Conservation (phyloP, 1,140 invertebrate genomes). For the Drosophila sucinea region DNA sequence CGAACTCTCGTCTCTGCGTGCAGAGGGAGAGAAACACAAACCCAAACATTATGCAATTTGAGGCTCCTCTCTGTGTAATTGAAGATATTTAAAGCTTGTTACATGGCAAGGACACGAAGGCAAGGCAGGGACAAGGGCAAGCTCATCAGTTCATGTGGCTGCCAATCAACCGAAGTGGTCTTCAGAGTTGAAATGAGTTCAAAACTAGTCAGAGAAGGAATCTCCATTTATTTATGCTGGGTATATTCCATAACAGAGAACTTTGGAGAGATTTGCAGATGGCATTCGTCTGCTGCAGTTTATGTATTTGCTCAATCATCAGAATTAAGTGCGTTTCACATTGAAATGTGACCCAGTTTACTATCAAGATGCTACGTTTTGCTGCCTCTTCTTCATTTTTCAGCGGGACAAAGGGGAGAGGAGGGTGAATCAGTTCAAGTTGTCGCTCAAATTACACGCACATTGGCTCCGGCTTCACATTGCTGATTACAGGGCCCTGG, state of each 20-base stretch:
- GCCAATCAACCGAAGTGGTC: slow-evolving; percentile 52
- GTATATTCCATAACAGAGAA: too few relatives aligned
- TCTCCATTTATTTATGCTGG: too few relatives aligned
- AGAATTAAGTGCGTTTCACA: slow-evolving; percentile 64
- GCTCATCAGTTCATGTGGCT: slow-evolving; percentile 48
- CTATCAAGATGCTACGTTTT: slow-evolving; percentile 48
- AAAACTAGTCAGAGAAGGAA: background rate
- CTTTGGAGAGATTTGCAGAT: background rate
- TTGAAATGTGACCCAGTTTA: slow-evolving; percentile 67
- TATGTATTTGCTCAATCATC: slow-evolving; percentile 62
- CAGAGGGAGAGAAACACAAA: slow-evolving; percentile 32
- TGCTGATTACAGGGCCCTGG: slow-evolving; percentile 72
- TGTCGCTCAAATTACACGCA: slow-evolving; percentile 81
- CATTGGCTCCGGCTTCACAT: slow-evolving; percentile 44
- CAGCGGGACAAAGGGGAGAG: background rate
- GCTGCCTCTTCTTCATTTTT: background rate
- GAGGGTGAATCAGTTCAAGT: slow-evolving; percentile 41
- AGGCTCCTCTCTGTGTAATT: slow-evolving; percentile 54
- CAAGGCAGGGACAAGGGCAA: slow-evolving; percentile 41
- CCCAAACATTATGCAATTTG: slow-evolving; percentile 60
- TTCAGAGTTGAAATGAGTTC: slow-evolving; percentile 20
- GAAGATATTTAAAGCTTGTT: slow-evolving; percentile 75
- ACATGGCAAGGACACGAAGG: slow-evolving; percentile 64
- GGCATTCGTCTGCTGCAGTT: slow-evolving; percentile 9
- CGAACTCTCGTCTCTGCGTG: slow-evolving; percentile 5